Percentiles rank a stretch among this genome's conserved stretches.
Conservation (phyloP, 1,140 invertebrate genomes). For the Anagrus nilaparvatae region DNA sequence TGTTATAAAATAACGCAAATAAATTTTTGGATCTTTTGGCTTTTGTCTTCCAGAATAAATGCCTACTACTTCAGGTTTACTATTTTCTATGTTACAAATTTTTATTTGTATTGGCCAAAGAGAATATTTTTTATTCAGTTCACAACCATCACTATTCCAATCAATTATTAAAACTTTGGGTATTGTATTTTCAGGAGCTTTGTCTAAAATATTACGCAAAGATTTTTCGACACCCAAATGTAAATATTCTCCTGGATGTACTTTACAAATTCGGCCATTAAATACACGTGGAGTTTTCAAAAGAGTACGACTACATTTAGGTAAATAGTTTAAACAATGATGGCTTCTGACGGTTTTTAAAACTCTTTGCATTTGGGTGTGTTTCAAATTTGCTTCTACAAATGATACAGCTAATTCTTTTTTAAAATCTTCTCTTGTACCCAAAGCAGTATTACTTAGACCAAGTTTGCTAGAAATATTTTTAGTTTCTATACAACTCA, state of each 20-base stretch:
- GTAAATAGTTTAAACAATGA: conserved; percentile 4
- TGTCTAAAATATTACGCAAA: conserved; percentile 2
- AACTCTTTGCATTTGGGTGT: neutral
- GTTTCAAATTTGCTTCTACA: neutral
- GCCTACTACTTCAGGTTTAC: conserved; percentile 6
- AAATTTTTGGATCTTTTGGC: conserved; percentile 3
- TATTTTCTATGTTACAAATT: conserved; percentile 6
- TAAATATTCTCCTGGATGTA: conserved; percentile 12
- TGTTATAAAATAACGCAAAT: conserved; percentile 9
- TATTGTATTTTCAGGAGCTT: neutral
- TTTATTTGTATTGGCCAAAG: conserved; percentile 6
- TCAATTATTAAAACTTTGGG: conserved; percentile 4
- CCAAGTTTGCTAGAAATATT: no score
- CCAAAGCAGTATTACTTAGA: no score
- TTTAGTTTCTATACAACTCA: no score
- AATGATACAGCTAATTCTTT: neutral
- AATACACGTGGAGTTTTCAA: conserved; percentile 7
- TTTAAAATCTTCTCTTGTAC: no score
- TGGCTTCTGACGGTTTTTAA: neutral
- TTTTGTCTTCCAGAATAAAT: conserved; percentile 11
- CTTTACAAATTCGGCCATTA: neutral
- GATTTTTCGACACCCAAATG: conserved; percentile 10
- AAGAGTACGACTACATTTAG: conserved; percentile 8
- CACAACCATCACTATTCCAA: conserved; percentile 14
- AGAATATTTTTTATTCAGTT: conserved; percentile 3